Evolutionary conservation across 2,113 vertebrate genomes (phyloP).

Genomic region (Rhynchomys soricoides): DNA sequence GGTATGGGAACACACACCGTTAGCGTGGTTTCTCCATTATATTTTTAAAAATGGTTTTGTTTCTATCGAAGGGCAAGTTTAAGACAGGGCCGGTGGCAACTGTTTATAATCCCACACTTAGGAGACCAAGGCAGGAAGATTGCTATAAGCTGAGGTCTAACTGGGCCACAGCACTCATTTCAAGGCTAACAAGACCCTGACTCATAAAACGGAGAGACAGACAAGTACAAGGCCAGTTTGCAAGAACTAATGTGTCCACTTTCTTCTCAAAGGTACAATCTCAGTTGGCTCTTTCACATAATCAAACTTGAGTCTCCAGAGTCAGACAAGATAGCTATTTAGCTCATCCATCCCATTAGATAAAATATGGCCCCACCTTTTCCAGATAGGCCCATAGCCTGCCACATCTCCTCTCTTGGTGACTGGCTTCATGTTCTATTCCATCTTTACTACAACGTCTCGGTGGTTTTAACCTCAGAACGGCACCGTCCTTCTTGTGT

Average conservation of each 20-base stretch:
- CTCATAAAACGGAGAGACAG: neutral
- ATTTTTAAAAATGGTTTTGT: conserved; percentile 22
- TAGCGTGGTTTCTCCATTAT: neutral
- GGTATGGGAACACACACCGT: neutral
- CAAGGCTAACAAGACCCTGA: neutral
- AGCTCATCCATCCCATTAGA: neutral
- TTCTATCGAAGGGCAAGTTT: neutral
- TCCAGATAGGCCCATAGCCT: neutral
- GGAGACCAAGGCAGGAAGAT: neutral
- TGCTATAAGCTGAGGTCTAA: too few relatives aligned
- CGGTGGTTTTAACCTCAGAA: conserved; percentile 69
- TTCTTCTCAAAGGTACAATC: neutral
- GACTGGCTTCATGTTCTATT: conserved; percentile 64
- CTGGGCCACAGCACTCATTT: neutral
- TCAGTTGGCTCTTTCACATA: neutral
- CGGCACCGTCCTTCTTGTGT: conserved; percentile 67
- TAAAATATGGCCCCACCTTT: neutral
- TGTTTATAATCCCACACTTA: neutral
- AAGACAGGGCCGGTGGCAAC: neutral
- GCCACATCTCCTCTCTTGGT: neutral
- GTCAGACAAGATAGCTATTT: neutral
- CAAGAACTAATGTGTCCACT: neutral
- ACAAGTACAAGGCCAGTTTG: neutral
- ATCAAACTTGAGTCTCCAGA: neutral
- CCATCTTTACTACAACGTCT: conserved; percentile 63